These are phyloP conservation scores for Drosophila lacteicornis DNA, from an alignment of 1,140 invertebrate genomes.

Conservation along the genomic window DNA sequence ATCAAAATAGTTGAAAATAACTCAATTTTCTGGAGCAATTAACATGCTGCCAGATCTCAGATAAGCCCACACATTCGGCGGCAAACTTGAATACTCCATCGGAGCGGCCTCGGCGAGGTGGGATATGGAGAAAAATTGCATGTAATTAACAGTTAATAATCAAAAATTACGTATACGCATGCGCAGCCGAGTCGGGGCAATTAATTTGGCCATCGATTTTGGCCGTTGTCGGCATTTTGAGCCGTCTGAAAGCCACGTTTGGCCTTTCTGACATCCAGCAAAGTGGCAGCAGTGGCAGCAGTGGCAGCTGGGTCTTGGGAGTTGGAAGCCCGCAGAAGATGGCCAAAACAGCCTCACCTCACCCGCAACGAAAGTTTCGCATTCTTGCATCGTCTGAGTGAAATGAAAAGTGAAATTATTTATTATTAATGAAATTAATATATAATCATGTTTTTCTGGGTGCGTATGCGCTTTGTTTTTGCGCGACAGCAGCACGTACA, in stretches of 20 bases:
- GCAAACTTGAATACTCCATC: conserved; percentile 62
- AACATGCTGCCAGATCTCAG: conserved; percentile 65
- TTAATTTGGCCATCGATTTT: conserved; percentile 75
- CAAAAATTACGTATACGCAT: conserved; percentile 79
- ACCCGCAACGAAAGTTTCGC: conserved; percentile 80
- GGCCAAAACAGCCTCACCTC: conserved; percentile 37
- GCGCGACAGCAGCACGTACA: conserved; percentile 77
- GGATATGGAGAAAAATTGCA: conserved; percentile 50
- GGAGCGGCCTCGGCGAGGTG: neutral
- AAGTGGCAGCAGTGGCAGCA: conserved; percentile 30
- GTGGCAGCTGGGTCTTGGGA: neutral
- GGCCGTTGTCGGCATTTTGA: conserved; percentile 47
- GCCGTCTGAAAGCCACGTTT: conserved; percentile 40
- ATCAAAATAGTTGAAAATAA: conserved; percentile 80
- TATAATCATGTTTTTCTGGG: conserved; percentile 66
- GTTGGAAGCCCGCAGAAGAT: conserved; percentile 10
- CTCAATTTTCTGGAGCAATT: conserved; percentile 82
- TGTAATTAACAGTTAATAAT: conserved; percentile 79
- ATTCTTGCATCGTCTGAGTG: conserved; percentile 67
- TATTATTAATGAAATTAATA: conserved; percentile 84
- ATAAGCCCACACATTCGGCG: conserved; percentile 68
- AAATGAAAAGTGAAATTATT: conserved; percentile 83
- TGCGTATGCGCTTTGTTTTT: conserved; percentile 51
- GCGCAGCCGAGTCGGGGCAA: conserved; percentile 61
- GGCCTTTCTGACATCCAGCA: conserved; percentile 64